A percentile compares a stretch with the other conserved stretches of the same genome.
phyloP scores from a whole-genome alignment of 1,140 invertebrate species.

The Schlechtendalia chinensis region DNA sequence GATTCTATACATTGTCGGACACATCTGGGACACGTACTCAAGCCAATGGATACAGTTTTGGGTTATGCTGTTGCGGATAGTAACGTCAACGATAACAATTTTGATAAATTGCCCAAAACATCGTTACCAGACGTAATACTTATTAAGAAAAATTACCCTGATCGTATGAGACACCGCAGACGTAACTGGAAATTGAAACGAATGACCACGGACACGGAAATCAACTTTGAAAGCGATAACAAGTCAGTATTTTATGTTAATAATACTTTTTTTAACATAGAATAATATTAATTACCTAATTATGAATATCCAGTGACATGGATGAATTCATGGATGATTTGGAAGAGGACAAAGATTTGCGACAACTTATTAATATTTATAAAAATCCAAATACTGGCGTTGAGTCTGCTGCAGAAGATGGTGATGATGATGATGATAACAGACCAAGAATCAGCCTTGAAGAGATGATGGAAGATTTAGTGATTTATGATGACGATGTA shows the following conservation, averaged over 20 bases:
- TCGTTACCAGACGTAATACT: slow-evolving; percentile 85
- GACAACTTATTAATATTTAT: slow-evolving; percentile 94
- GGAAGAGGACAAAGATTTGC: slow-evolving; percentile 87
- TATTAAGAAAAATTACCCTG: slow-evolving; percentile 88
- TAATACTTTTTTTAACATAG: neutral
- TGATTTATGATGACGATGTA: slow-evolving; percentile 74
- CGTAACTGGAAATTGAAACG: slow-evolving; percentile 93
- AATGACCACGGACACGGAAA: slow-evolving; percentile 68
- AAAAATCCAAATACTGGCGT: slow-evolving; percentile 57
- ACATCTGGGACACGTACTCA: slow-evolving; percentile 91
- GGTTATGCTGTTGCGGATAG: slow-evolving; percentile 83
- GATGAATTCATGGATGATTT: slow-evolving; percentile 95
- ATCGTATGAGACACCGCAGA: slow-evolving; percentile 63
- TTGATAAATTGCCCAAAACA: slow-evolving; percentile 76
- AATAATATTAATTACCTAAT: neutral
- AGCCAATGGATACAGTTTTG: slow-evolving; percentile 87
- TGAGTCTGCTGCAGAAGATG: slow-evolving; percentile 68
- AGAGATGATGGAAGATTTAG: slow-evolving; percentile 96
- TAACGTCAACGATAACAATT: slow-evolving; percentile 86
- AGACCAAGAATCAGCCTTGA: slow-evolving; percentile 85
- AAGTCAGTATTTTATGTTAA: slow-evolving; percentile 61
- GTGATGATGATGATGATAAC: slow-evolving; percentile 72
- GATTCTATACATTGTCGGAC: slow-evolving; percentile 81
- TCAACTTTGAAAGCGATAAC: slow-evolving; percentile 62
- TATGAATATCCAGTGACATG: slow-evolving; percentile 69